phyloP scores from a whole-genome alignment of 2,113 vertebrate species.

The Telmatochromis bifrenatus region DNA sequence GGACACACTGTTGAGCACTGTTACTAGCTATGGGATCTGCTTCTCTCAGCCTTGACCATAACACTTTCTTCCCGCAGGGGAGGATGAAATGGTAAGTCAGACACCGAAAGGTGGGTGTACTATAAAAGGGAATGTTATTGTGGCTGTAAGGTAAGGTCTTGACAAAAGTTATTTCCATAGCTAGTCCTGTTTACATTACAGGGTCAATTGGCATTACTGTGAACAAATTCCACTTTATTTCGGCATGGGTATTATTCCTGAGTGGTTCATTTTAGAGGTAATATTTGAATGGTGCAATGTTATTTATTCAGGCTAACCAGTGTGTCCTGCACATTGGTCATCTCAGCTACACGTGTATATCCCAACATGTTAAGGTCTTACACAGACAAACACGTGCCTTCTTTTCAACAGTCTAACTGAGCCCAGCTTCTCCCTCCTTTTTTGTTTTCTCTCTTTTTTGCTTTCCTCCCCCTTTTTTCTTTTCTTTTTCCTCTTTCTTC shows the following conservation, averaged over 20 bases:
- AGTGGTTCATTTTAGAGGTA: background rate
- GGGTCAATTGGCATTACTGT: constrained; percentile 16
- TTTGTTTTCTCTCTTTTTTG: constrained; percentile 71
- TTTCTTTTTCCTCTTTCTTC: constrained; percentile 31
- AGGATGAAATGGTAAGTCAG: constrained; percentile 55
- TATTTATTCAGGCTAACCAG: constrained; percentile 18
- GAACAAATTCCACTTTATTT: background rate
- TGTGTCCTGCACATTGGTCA: constrained; percentile 67
- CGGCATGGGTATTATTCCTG: background rate
- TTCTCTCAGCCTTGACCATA: constrained; percentile 49
- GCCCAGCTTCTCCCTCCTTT: constrained; percentile 74
- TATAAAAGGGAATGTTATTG: constrained; percentile 7
- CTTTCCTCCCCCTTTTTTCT: constrained; percentile 49
- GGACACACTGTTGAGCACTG: constrained; percentile 57
- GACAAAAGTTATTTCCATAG: constrained; percentile 73
- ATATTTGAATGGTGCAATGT: background rate
- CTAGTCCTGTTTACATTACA: constrained; percentile 56
- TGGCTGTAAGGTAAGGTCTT: constrained; percentile 46
- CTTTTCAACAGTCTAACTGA: constrained; percentile 83
- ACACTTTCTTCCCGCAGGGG: constrained; percentile 47
- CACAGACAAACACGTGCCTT: constrained; percentile 79
- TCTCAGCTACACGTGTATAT: constrained; percentile 38
- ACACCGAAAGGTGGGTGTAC: constrained; percentile 54
- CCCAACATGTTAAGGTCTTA: constrained; percentile 74
- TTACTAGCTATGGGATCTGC: constrained; percentile 77